Evolutionary conservation across 2,797 vertebrate genomes (phyloP), one percentile per base, ranked within the genome.

Genomic region (Eleutherodactylus coqui): DNA sequence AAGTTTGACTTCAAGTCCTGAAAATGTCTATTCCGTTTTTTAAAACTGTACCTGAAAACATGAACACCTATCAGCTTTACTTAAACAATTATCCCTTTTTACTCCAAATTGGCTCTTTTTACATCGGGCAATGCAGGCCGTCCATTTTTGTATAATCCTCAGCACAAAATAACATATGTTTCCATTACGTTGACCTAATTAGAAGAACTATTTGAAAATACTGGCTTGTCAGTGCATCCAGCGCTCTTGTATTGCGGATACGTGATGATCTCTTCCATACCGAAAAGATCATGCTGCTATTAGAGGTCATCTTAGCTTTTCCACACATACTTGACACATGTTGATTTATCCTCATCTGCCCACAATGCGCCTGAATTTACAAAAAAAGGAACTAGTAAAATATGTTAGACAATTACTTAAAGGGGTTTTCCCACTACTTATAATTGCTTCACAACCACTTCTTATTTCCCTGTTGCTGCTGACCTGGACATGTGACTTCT

Each of bases 261-360:
- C 67, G 7, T 55, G 60, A 32, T 67, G 60, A 82, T 77, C 60
- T 77, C 36, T 82, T 82, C 72, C 79, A 86, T 75, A 78, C 77
- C 60, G 14, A 82, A 32, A 19, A 32, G 24, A 45, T 45, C 45
- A 47, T n/a, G 49, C 5, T 75, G 43, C 72, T 49, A 49, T 75
- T 75, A 75, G 4, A 27, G 53, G 49, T 80, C 72, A 70, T 60
- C 24, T 41, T n/a, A 29, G 51, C 85, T 77, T 78, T 51, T 79
- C 80, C 51, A 78, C 80, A 83, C 51, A 45, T 47, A 70, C 45
- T 36, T 41, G 13, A 64, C 32, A 70, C 47, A 58, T 32, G 36
- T 29, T 60, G 47, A 83, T 79, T 83, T 72, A 72, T 83, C 58
- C 38, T 58, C 80, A 83, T 87, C 80, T 87, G 85, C 29, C 38